Evolutionary conservation across 2,797 vertebrate genomes (phyloP).

Genomic region (Clarias pachynema): DNA sequence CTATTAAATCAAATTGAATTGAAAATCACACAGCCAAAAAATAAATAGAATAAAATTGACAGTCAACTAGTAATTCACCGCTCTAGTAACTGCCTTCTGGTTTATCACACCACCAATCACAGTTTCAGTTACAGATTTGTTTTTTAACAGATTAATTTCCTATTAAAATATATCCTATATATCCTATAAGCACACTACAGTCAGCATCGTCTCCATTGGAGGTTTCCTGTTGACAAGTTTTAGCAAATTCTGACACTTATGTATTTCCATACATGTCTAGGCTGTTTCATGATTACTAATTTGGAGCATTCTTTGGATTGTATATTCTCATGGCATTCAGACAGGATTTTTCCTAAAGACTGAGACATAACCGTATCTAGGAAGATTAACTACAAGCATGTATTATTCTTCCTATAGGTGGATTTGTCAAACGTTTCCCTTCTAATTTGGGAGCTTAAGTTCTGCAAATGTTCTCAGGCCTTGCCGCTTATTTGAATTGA

Average conservation of each 20-base stretch:
- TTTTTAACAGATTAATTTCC: neutral
- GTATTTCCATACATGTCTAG: slow-evolving; percentile 9
- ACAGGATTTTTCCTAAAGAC: neutral
- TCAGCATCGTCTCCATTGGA: slow-evolving; percentile 64
- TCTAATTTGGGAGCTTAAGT: neutral
- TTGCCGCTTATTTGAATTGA: slow-evolving; percentile 28
- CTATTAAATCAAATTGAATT: no score
- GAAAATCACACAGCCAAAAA: no score
- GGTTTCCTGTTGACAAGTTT: slow-evolving; percentile 20
- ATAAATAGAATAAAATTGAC: no score
- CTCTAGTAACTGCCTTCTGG: neutral
- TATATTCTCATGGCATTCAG: slow-evolving; percentile 8
- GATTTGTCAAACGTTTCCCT: neutral
- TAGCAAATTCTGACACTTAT: slow-evolving; percentile 10
- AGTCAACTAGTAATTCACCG: no score
- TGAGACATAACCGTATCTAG: neutral
- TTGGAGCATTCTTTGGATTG: neutral
- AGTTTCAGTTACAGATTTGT: neutral
- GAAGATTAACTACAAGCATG: neutral
- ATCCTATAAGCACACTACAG: slow-evolving; percentile 38
- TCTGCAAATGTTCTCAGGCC: slow-evolving; percentile 19
- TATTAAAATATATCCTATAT: slow-evolving; percentile 5
- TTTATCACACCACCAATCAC: neutral
- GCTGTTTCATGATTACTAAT: slow-evolving; percentile 1
- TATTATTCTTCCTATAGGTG: slow-evolving; percentile 7